Evolutionary conservation across 2,888 invertebrate genomes (phyloP).

Genomic region (Fragum fragum): DNA sequence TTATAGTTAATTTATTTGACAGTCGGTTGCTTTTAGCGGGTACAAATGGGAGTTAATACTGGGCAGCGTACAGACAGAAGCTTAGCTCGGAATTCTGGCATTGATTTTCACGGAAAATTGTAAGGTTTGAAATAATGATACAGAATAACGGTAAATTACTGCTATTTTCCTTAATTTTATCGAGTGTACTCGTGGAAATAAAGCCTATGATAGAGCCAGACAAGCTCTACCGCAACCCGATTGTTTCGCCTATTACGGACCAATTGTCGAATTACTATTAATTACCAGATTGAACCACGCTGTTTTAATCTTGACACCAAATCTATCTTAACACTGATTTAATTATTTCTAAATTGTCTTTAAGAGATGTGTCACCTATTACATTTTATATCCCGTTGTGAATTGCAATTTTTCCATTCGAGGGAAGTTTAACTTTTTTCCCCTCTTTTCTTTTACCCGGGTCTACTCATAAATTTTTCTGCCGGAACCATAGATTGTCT

Average conservation of each 20-base stretch:
- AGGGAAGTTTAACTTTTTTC: constrained; percentile 15
- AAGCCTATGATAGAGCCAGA: constrained; percentile 26
- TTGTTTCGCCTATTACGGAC: constrained; percentile 29
- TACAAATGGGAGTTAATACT: constrained; percentile 69
- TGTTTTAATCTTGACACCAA: constrained; percentile 28
- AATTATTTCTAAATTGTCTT: constrained; percentile 29
- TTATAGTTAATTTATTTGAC: constrained; percentile 82
- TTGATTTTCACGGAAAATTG: constrained; percentile 76
- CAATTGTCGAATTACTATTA: constrained; percentile 55
- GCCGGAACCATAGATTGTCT: constrained; percentile 27
- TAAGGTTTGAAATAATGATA: constrained; percentile 77
- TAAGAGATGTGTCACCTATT: constrained; percentile 4
- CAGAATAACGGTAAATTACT: constrained; percentile 77
- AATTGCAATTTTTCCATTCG: constrained; percentile 2
- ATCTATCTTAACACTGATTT: constrained; percentile 16
- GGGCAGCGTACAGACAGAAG: constrained; percentile 56
- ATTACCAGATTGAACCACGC: constrained; percentile 38
- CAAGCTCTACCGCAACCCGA: neutral
- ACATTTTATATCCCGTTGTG: constrained; percentile 14
- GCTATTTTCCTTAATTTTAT: constrained; percentile 79
- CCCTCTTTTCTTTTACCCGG: constrained; percentile 5
- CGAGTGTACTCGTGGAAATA: constrained; percentile 54
- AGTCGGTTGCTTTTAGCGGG: constrained; percentile 70
- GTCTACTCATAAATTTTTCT: constrained; percentile 9
- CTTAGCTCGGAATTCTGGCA: constrained; percentile 59